Percentiles rank a stretch among this genome's conserved stretches.
phyloP scores from a whole-genome alignment of 2,888 invertebrate species.

The Pristionchus japonicus region DNA sequence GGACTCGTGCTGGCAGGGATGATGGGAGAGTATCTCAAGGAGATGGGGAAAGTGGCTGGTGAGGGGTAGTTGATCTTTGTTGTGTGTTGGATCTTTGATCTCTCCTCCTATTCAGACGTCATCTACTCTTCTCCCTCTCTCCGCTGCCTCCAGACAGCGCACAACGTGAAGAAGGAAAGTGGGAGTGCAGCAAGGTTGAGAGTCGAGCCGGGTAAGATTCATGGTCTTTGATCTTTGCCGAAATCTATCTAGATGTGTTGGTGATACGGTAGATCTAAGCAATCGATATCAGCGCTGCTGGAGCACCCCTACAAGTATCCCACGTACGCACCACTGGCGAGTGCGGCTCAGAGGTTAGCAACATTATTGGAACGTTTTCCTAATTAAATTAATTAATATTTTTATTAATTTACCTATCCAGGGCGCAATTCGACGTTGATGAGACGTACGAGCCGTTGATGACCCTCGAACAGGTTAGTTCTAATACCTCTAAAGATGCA shows the following conservation, averaged over 20 bases:
- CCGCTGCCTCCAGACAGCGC: conserved; percentile 66
- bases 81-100: no score
- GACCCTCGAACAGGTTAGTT: background rate
- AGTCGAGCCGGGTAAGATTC: background rate
- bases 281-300: background rate
- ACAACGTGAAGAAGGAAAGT: conserved; percentile 43
- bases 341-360: background rate
- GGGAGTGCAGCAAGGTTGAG: background rate
- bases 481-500: no score
- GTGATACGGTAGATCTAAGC: background rate
- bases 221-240: no score
- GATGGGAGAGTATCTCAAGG: conserved; percentile 56
- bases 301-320: background rate
- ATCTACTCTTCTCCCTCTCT: conserved; percentile 69
- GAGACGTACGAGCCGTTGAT: background rate
- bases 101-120: conserved; percentile 53
- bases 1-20: conserved; percentile 61
- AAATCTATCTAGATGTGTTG: no score
- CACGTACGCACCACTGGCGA: background rate
- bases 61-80: no score
- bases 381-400: no score
- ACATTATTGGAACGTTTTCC: no score
- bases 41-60: conserved; percentile 54
- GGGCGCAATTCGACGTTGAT: background rate
- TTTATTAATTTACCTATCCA: no score